Conservation (phyloP, 92 coral and sea anemone species). For the Phenganax subtilis region DNA sequence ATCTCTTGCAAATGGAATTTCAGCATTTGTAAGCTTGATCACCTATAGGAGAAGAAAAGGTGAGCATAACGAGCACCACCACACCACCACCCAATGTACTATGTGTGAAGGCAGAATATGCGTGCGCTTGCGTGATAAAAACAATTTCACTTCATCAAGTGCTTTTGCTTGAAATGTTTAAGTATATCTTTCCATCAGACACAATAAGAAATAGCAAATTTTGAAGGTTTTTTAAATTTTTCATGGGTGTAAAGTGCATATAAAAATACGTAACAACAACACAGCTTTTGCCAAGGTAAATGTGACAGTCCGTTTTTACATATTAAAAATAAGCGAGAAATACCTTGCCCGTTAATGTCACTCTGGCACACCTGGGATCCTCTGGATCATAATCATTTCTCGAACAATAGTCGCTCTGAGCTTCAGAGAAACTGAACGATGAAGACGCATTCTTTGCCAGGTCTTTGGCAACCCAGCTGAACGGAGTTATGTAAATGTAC, state of each 20-base stretch:
- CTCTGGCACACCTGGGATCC: constrained; percentile 57
- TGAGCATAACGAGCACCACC: not conserved
- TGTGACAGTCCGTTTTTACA: not conserved
- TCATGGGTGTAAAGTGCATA: too few species aligned
- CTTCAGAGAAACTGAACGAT: constrained; percentile 51
- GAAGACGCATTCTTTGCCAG: constrained; percentile 37
- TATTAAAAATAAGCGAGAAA: not conserved
- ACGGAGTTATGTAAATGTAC: constrained; percentile 51
- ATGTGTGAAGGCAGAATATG: not conserved
- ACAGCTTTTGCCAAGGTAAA: not conserved
- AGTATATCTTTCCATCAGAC: too few species aligned
- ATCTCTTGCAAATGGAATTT: constrained; percentile 52
- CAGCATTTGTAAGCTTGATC: constrained; percentile 46
- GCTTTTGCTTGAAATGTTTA: too few species aligned
- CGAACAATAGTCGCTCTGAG: constrained; percentile 58
- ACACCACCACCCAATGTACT: not conserved
- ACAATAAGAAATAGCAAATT: too few species aligned
- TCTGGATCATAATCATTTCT: constrained; percentile 56
- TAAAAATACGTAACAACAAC: not conserved
- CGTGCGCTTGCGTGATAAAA: too few species aligned
- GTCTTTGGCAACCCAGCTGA: constrained; percentile 31
- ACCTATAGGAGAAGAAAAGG: constrained; percentile 14
- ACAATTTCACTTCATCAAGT: too few species aligned
- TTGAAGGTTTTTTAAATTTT: too few species aligned
- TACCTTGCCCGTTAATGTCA: constrained; percentile 60